Evolutionary conservation across 2,113 vertebrate genomes (phyloP).

Genomic region (Cinclus mexicanus): DNA sequence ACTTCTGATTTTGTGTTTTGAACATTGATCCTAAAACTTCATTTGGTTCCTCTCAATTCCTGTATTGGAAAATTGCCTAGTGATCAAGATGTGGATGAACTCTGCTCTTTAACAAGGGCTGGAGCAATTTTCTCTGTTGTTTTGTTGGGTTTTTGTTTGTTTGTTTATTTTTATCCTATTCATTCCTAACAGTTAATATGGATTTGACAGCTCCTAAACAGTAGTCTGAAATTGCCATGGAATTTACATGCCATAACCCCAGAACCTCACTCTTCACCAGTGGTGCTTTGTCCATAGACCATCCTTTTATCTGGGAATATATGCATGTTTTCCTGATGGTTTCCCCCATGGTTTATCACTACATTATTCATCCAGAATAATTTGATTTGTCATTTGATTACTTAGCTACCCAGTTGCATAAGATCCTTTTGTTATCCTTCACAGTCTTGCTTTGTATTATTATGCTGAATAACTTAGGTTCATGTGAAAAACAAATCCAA

Average conservation of each 20-base stretch:
- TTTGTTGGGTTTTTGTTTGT: not conserved
- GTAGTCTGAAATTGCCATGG: not conserved
- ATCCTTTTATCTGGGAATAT: not conserved
- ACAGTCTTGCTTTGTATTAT: slow-evolving; percentile 15
- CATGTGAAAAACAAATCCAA: not conserved
- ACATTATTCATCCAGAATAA: slow-evolving; percentile 24
- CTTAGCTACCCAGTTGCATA: slow-evolving; percentile 15
- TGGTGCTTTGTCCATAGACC: not conserved
- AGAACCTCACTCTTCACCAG: not conserved
- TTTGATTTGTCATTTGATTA: slow-evolving; percentile 39
- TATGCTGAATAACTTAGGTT: not conserved
- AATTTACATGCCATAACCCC: not conserved
- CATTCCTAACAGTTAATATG: not conserved
- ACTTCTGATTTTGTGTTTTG: not conserved
- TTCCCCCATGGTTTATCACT: not conserved
- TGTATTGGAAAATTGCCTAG: not conserved
- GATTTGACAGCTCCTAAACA: not conserved
- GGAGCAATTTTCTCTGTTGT: not conserved
- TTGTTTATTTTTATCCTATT: not conserved
- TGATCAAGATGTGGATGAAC: not conserved
- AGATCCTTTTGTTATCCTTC: slow-evolving; percentile 34
- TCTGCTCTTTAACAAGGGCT: not conserved
- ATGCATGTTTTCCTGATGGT: not conserved
- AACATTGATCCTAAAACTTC: not conserved
- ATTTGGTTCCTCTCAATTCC: not conserved